Conservation (phyloP, 2,888 invertebrate species). For the Nebria brevicollis region DNA sequence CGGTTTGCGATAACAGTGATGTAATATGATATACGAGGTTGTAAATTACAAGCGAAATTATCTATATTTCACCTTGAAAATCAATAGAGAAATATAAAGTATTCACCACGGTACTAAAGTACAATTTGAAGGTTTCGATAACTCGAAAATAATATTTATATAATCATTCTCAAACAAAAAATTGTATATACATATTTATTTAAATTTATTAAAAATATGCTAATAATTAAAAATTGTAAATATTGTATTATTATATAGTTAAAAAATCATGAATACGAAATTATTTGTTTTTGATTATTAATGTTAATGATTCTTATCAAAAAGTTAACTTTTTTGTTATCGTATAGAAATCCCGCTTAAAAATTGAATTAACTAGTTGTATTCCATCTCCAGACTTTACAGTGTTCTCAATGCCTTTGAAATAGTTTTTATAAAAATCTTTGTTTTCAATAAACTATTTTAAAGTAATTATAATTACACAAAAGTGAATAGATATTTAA, state of each 20-base stretch:
- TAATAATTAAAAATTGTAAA: background rate
- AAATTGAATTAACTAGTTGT: background rate
- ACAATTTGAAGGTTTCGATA: background rate
- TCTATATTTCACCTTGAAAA: constrained; percentile 15
- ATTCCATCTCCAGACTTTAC: too few relatives aligned
- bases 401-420: too few relatives aligned
- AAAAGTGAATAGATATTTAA: too few relatives aligned
- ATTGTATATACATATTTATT: too few relatives aligned
- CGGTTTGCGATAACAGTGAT: constrained; percentile 6
- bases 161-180: background rate
- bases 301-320: background rate
- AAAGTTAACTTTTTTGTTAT: background rate
- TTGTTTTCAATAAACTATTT: too few relatives aligned
- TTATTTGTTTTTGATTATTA: background rate
- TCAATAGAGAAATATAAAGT: background rate
- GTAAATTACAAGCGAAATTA: constrained; percentile 7
- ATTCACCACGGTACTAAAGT: background rate
- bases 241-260: background rate
- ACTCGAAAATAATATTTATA: background rate
- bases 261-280: background rate
- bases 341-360: background rate
- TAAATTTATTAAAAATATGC: background rate
- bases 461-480: too few relatives aligned
- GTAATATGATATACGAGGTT: constrained; percentile 12
- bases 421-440: too few relatives aligned